Evolutionary conservation across 2,888 invertebrate genomes (phyloP).

Genomic region (Steinernema hermaphroditum): DNA sequence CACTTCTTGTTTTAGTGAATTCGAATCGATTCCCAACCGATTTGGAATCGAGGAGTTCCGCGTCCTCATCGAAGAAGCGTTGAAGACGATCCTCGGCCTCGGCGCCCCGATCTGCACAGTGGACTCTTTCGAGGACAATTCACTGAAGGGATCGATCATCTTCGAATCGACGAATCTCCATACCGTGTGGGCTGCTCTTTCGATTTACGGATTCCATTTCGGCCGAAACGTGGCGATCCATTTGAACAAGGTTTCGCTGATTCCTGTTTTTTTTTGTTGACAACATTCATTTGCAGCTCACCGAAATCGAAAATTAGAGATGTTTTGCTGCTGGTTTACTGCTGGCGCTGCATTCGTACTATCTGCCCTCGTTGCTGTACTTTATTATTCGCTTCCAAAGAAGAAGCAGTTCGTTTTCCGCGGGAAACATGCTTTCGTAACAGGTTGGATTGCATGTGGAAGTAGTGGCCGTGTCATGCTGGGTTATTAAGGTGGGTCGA

Average conservation of each 20-base stretch:
- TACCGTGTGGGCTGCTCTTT: slow-evolving; percentile 57
- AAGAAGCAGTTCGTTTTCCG: slow-evolving; percentile 46
- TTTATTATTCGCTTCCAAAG: slow-evolving; percentile 52
- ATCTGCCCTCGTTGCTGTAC: slow-evolving; percentile 26
- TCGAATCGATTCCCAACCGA: slow-evolving; percentile 1
- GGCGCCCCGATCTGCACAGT: slow-evolving; percentile 35
- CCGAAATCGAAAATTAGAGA: slow-evolving; percentile 36
- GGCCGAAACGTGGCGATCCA: slow-evolving; percentile 53
- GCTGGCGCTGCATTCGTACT: slow-evolving; percentile 34
- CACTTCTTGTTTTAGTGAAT: neutral
- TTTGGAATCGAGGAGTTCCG: slow-evolving; percentile 4
- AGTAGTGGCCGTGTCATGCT: too few species aligned
- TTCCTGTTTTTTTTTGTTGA: slow-evolving; percentile 26
- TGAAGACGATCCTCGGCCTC: slow-evolving; percentile 32
- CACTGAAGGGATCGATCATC: slow-evolving; percentile 48
- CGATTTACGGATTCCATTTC: slow-evolving; percentile 49
- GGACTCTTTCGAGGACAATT: slow-evolving; percentile 43
- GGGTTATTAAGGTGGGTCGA: slow-evolving; percentile 58
- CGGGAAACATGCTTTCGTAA: slow-evolving; percentile 58
- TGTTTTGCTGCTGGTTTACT: slow-evolving; percentile 17
- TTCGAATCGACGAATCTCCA: slow-evolving; percentile 47
- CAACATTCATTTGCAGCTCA: slow-evolving; percentile 40
- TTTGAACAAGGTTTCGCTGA: slow-evolving; percentile 44
- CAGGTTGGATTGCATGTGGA: slow-evolving; percentile 52
- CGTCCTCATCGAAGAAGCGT: slow-evolving; percentile 19